Base-by-base conservation (phyloP, 30 jellyfish, hydroid and myxozoan genomes). In the Sanderia malayensis region DNA sequence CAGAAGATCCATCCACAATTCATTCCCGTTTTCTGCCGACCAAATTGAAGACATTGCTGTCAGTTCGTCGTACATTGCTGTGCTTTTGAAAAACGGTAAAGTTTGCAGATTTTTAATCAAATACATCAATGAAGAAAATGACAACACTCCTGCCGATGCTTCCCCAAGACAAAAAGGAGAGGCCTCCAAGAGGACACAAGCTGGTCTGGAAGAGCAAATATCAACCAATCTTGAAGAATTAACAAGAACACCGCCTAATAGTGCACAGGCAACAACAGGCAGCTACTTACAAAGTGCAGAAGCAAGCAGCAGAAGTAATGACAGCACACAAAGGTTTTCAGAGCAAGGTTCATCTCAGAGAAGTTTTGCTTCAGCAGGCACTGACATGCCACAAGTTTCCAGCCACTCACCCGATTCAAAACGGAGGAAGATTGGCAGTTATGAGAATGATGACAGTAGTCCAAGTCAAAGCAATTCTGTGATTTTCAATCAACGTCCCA, bases 11-110 rank as follows among this genome's bases (percentile, higher is more conserved):
- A 7, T 19, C 64, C 64, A 19, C 28, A 18, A 52, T 4, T 2
- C 23, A 13, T 23, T 76, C 25, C 87, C 80, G 32, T 61, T 76
- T 7, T 44, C 62, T 0, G 61, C 62, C 26, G 67, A 30, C 30
- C 57, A 26, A 21, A 53, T 76, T 10, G 8, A 44, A 24, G 67
- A 69, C 46, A 21, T 76, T 19, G 87, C 87, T 3, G 70, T 76
- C 46, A 61, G 87, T 76, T 70, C 87, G 8, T 80, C 87, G 24
- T 76, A 37, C 46, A 25, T 64, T 30, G 87, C 79, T 1, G 33
- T 76, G 26, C 70, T 76, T 13, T 47, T 76, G 64, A 45, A 76
- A 18, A 76, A 76, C 33, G 87, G 87, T 27, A 76, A 62, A 61
- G 87, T 46, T 3, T 76, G 87, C 31, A 76, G 87, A 46, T 61